Evolutionary conservation across 2,888 invertebrate genomes (phyloP), one percentile per base, ranked within the genome.

Genomic region (Noctuana brunneofusca): DNA sequence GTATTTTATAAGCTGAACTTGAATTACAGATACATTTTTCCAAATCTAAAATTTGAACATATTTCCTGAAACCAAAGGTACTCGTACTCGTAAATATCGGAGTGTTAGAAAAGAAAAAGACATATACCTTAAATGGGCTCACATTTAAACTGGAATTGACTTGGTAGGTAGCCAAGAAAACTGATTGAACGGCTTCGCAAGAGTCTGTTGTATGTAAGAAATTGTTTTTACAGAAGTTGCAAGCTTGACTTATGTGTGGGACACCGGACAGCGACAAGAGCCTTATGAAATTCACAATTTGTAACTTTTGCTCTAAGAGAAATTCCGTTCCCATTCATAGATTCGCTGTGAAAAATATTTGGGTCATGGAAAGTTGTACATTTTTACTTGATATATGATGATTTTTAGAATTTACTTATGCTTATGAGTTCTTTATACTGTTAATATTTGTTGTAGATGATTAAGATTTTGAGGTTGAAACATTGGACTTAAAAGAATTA

Each of bases 161-260:
- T 62, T 62, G 62, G 62, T 55, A 49, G 62, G 18, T 27, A 20
- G 62, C 62, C 62, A 62, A 62, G 62, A 62, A 55, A 62, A 49
- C 55, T 38, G 38, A 62, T 62, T 55, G 55, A 41, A 62, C 55
- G 6, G 60, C 38, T 27, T 30, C 38, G n/a, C 14, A 35, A 54
- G 60, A 35, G 46, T 54, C 41, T 59, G 59, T 53, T 60, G 55
- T 62, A 38, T 55, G 49, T 62, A 55, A 62, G 62, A 62, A 55
- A 62, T 62, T 62, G 62, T 62, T 62, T 59, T 55, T 41, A 62
- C 55, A 55, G 49, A 49, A 55, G 38, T 50, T 62, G 49, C 18
- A 55, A 53, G 16, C 22, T 35, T 62, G 55, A 55, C 27, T 35
- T 62, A 62, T 62, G 55, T 55, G 46, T 27, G 16, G 46, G 18